Evolutionary conservation across 2,113 vertebrate genomes (phyloP), one percentile per base, ranked within the genome.

Genomic region (Antechinus stuartii): DNA sequence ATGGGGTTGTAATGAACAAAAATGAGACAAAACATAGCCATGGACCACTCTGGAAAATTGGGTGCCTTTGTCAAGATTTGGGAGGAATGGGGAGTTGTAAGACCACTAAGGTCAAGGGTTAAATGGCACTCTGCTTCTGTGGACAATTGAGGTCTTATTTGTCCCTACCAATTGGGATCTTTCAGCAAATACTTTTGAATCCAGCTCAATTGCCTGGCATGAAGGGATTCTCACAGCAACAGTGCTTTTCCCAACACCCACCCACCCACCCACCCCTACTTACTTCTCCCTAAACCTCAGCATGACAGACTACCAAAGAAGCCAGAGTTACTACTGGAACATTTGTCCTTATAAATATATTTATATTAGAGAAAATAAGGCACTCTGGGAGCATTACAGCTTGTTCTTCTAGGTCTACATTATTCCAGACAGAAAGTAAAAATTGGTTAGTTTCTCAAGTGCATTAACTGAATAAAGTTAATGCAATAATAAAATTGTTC

Each of bases 261-360:
- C 1, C 89, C 30, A 94, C 1, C 89, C 42, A 16, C 91, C 92
- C 55, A 89, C 49, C 91, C 95, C 24, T 22, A 25, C 24, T 2
- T 25, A 56, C 55, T 7, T 25, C 55, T 56, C 68, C 96, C 93
- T 91, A 95, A 96, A 95, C 61, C 94, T 47, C 23, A 3, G 96
- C 49, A 57, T 92, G 93, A 89, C 92, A 93, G 92, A 92, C 84
- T 89, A 95, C 16, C 76, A 91, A 94, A 96, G 95, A 97, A 94
- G 96, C 97, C 96, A 89, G 92, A 61, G 52, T 95, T 52, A 93
- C 90, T 96, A 97, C 68, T 97, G 97, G 97, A 98, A 98, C 97
- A 98, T 97, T 97, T 97, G 95, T 97, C 98, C 98, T 98, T 98
- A 98, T 98, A 98, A 99, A 98, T 98, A 98, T 98, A 98, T 98